Percentiles rank a stretch among this genome's conserved stretches.
These are phyloP conservation scores for Ophion ellenae DNA, from an alignment of 2,888 invertebrate species.

Conservation along the genomic window DNA sequence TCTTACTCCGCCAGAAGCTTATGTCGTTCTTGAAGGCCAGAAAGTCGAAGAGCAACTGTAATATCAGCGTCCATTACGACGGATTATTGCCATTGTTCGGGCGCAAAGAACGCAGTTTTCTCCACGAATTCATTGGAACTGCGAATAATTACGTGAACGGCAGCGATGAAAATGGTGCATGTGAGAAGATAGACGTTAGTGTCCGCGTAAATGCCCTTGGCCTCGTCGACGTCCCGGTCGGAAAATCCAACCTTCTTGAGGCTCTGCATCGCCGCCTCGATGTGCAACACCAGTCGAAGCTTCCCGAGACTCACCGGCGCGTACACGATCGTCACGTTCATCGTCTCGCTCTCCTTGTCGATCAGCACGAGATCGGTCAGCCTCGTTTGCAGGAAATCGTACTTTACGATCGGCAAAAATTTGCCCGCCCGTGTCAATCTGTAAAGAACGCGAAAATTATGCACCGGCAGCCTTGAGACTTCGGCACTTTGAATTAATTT, in stretches of 20 bases:
- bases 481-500: too few species aligned
- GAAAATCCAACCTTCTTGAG: constrained; percentile 93
- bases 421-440: constrained; percentile 80
- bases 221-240: constrained; percentile 97
- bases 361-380: constrained; percentile 90
- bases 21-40: constrained; percentile 99
- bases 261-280: constrained; percentile 90
- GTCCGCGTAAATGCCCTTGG: constrained; percentile 97
- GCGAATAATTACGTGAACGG: constrained; percentile 93
- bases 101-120: background rate
- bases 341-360: constrained; percentile 85
- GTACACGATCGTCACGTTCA: constrained; percentile 89
- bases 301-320: constrained; percentile 92
- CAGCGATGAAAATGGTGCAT: constrained; percentile 95
- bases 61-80: constrained; percentile 69
- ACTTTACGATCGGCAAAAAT: constrained; percentile 93
- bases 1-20: constrained; percentile 95
- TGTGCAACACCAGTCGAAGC: constrained; percentile 90
- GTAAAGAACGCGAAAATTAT: constrained; percentile 23
- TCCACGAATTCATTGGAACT: constrained; percentile 1
- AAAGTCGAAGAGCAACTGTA: constrained; percentile 97
- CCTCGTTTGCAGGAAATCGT: constrained; percentile 93
- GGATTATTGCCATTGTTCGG: background rate
- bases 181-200: constrained; percentile 96
- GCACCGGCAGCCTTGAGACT: too few species aligned